Base-by-base conservation (phyloP, 2,797 vertebrate species). In the Acrossocheilus fasciatus region DNA sequence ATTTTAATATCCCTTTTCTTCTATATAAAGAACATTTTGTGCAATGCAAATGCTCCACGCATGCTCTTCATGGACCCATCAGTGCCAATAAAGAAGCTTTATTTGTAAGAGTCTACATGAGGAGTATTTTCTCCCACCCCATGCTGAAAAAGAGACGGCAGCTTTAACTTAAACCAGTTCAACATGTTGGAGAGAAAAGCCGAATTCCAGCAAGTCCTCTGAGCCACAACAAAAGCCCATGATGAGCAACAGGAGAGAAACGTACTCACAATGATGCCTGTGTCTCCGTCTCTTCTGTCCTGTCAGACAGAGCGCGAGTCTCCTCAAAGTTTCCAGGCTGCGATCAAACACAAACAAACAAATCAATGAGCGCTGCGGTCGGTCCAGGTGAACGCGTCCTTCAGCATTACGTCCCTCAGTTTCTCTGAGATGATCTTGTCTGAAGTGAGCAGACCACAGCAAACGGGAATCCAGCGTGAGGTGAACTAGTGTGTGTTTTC, bases 311-410 rank as follows among this genome's bases (percentile, higher is more conserved):
- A 83, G 77, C 81, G 41, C 77, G 64, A 83, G 86, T 82, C 90
- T 70, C 84, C 64, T 74, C 87, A 74, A 83, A 89, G 86, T 92
- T 91, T 91, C 91, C 93, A 91, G 83, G 87, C 89, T 90, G 89
- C 36, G 83, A 82, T 75, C 36, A 87, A 86, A 87, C 75, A 86
- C 36, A 79, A n/a, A 76, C 54, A 80, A 57, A 80, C 68, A 79
- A 84, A 72, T 41, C 70, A 74, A 81, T 68, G 26, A 72, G 39
- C 26, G 80, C 86, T 82, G 70, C 23, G 87, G 83, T 88, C 86
- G 90, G 87, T 93, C 92, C 93, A 93, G 94, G 91, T 93, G 91
- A 86, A 79, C 75, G 87, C 20, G 86, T 89, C 87, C 79, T 57
- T 47, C 77, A 88, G 54, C 39, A 77, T 77, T 54, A 43, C 69